A percentile compares a stretch with the other conserved stretches of the same genome.
These are phyloP conservation scores for Pseudococcus viburni DNA, from an alignment of 2,888 invertebrate species.

Conservation along the genomic window DNA sequence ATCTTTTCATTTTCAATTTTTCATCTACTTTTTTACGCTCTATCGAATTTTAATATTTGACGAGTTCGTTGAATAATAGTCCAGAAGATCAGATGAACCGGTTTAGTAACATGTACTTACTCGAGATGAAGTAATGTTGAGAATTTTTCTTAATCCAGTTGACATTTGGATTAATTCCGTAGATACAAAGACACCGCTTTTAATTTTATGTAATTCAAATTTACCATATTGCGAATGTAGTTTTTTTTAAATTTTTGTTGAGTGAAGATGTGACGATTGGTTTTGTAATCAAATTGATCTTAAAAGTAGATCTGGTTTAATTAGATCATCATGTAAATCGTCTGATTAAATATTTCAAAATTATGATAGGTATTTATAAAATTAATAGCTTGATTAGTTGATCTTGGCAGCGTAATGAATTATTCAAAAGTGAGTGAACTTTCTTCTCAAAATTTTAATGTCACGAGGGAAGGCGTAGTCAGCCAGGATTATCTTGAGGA, in stretches of 20 bases:
- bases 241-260: not conserved
- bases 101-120: not conserved
- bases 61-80: not conserved
- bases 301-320: constrained; percentile 1
- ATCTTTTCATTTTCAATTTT: not conserved
- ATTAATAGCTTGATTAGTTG: no score
- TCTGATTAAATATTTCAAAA: constrained; percentile 1
- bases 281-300: not conserved
- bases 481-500: no score
- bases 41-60: not conserved
- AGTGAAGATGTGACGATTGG: not conserved
- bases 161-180: constrained; percentile 37
- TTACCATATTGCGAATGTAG: not conserved
- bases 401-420: no score
- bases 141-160: not conserved
- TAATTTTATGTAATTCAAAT: constrained; percentile 10
- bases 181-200: not conserved
- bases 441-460: no score
- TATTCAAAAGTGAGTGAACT: no score
- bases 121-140: constrained; percentile 17
- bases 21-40: constrained; percentile 7
- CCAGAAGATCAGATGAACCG: not conserved
- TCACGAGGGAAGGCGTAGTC: no score
- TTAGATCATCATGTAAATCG: not conserved
- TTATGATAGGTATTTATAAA: not conserved